Conservation (phyloP, 2,113 vertebrate species). For the Pantherophis guttatus region DNA sequence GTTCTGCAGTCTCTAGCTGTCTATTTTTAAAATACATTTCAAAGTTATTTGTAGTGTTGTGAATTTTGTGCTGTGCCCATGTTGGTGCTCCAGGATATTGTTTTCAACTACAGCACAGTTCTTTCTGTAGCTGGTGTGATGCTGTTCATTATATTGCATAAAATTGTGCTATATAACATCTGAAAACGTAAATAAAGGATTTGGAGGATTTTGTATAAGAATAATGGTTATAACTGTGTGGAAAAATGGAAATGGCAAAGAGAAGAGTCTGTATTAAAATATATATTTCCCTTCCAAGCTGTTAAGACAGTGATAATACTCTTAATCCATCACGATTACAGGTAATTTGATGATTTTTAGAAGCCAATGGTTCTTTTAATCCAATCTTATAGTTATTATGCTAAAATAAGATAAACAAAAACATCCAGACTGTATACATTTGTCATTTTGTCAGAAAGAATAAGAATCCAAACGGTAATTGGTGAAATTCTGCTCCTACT, state of each 20-base stretch:
- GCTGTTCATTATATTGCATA: slow-evolving; percentile 64
- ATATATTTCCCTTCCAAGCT: background rate
- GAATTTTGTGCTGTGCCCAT: slow-evolving; percentile 54
- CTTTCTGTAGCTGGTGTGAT: slow-evolving; percentile 65
- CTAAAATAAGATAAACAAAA: background rate
- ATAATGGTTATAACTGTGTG: slow-evolving; percentile 46
- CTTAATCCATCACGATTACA: background rate
- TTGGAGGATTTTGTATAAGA: slow-evolving; percentile 71
- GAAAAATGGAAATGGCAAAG: background rate
- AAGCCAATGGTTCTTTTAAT: background rate
- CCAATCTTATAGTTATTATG: background rate
- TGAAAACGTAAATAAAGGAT: slow-evolving; percentile 73
- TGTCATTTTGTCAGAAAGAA: background rate
- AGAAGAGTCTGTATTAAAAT: background rate
- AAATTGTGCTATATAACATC: slow-evolving; percentile 45
- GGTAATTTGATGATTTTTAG: background rate
- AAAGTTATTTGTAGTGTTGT: slow-evolving; percentile 67
- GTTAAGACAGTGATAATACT: background rate
- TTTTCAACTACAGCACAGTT: slow-evolving; percentile 59
- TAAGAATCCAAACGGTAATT: background rate
- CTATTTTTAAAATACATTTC: slow-evolving; percentile 54
- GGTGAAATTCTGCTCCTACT: background rate
- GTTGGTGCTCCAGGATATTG: slow-evolving; percentile 65
- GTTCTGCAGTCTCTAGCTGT: slow-evolving; percentile 57
- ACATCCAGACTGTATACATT: background rate